These are phyloP conservation scores for Biston betularia DNA, from an alignment of 2,888 invertebrate genomes.

Conservation along the genomic window DNA sequence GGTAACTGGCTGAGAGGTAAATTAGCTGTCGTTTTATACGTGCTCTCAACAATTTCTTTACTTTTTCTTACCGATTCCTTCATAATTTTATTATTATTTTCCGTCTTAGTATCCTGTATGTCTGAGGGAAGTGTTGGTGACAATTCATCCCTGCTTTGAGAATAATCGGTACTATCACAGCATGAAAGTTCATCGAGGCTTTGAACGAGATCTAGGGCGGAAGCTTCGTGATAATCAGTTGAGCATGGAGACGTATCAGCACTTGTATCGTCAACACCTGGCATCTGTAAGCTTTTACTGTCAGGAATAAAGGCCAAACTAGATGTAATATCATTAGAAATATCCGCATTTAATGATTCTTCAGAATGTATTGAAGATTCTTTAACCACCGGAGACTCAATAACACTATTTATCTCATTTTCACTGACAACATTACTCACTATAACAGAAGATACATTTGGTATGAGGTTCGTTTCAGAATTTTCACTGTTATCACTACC, in stretches of 20 bases:
- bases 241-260: slow-evolving; percentile 81
- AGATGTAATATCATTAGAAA: slow-evolving; percentile 79
- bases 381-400: slow-evolving; percentile 60
- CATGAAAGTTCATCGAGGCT: slow-evolving; percentile 77
- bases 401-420: slow-evolving; percentile 60
- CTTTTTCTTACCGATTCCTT: slow-evolving; percentile 35
- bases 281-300: slow-evolving; percentile 76
- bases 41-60: slow-evolving; percentile 41
- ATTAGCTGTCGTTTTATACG: slow-evolving; percentile 54
- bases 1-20: slow-evolving; percentile 70
- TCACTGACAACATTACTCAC: slow-evolving; percentile 59
- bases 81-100: slow-evolving; percentile 38
- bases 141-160: slow-evolving; percentile 78
- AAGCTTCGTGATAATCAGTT: slow-evolving; percentile 82
- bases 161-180: slow-evolving; percentile 78
- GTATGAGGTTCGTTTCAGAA: slow-evolving; percentile 41
- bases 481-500: slow-evolving; percentile 37
- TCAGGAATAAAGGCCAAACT: slow-evolving; percentile 80
- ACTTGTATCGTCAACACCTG: slow-evolving; percentile 74
- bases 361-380: slow-evolving; percentile 72
- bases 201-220: slow-evolving; percentile 75
- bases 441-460: slow-evolving; percentile 43
- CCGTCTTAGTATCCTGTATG: slow-evolving; percentile 42
- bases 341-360: slow-evolving; percentile 77
- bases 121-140: slow-evolving; percentile 38